Percentiles rank a stretch among this genome's conserved stretches.
These are phyloP conservation scores for Hirtodrosophila cameraria DNA, from an alignment of 2,888 invertebrate species.

Conservation along the genomic window DNA sequence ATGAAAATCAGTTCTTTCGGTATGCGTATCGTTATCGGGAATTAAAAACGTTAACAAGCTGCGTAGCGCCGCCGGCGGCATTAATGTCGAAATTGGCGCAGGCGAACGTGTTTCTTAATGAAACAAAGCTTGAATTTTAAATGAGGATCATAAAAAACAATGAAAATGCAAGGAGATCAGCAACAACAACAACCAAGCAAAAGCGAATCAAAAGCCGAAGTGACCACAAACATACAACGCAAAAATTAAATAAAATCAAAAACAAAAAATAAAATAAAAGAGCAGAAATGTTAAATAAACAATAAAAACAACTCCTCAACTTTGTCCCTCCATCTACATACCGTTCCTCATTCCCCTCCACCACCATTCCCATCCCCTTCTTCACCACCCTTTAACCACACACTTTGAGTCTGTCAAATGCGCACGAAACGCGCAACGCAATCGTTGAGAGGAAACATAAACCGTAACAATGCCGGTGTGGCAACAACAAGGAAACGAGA, in stretches of 20 bases:
- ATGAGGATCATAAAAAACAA: constrained; percentile 82
- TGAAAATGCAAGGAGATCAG: constrained; percentile 62
- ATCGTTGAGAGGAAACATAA: constrained; percentile 32
- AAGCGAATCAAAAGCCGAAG: constrained; percentile 47
- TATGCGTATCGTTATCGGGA: constrained; percentile 15
- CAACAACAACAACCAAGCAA: constrained; percentile 57
- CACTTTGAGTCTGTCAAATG: constrained; percentile 58
- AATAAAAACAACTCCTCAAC: constrained; percentile 50
- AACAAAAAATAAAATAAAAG: constrained; percentile 56
- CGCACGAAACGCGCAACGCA: constrained; percentile 26
- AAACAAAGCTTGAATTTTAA: constrained; percentile 82
- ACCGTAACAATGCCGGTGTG: constrained; percentile 48
- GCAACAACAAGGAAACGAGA: constrained; percentile 33
- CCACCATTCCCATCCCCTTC: not conserved
- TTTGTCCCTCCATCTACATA: constrained; percentile 26
- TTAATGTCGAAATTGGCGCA: constrained; percentile 75
- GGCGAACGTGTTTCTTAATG: constrained; percentile 77
- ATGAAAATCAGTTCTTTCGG: too few relatives aligned
- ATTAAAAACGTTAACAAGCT: constrained; percentile 76
- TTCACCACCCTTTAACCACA: not conserved
- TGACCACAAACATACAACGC: constrained; percentile 20
- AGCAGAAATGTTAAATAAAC: constrained; percentile 73
- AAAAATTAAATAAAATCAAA: constrained; percentile 51
- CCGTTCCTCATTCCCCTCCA: not conserved
- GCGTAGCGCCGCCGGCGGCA: constrained; percentile 77